Conservation (phyloP, 2,797 vertebrate genomes). For the Chaunax sp. region DNA sequence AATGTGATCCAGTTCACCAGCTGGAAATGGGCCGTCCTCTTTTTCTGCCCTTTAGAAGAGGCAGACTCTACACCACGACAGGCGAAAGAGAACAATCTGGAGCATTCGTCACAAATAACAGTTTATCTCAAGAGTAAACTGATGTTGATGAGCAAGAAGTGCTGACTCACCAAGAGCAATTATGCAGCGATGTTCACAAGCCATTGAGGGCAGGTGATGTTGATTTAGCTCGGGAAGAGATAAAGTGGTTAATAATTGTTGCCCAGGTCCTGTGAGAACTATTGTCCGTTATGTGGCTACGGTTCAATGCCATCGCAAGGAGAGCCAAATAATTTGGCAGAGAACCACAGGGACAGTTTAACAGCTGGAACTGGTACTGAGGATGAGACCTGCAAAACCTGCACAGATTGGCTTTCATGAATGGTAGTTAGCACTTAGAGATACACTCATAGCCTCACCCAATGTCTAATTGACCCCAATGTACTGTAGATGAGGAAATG, state of each 20-base stretch:
- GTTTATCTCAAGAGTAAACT: constrained; percentile 37
- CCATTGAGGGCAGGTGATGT: constrained; percentile 44
- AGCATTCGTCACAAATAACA: constrained; percentile 19
- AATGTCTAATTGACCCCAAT: neutral
- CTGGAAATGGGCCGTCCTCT: constrained; percentile 24
- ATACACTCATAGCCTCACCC: neutral
- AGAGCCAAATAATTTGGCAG: constrained; percentile 63
- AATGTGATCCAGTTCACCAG: constrained; percentile 41
- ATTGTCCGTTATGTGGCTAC: constrained; percentile 45
- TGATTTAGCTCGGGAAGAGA: constrained; percentile 57
- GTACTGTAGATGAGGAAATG: constrained; percentile 7
- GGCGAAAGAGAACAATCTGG: neutral
- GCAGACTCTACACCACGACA: constrained; percentile 7
- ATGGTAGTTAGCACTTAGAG: constrained; percentile 16
- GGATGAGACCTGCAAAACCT: constrained; percentile 20
- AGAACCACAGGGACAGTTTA: constrained; percentile 54
- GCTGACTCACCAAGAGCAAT: constrained; percentile 53
- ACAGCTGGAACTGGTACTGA: constrained; percentile 47
- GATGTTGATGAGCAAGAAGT: constrained; percentile 21
- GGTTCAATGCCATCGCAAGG: constrained; percentile 62
- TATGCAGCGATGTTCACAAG: constrained; percentile 55
- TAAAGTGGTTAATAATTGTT: constrained; percentile 65
- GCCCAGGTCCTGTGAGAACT: constrained; percentile 52
- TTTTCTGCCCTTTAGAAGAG: constrained; percentile 25
- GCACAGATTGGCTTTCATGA: constrained; percentile 10